phyloP scores from a whole-genome alignment of 2,888 invertebrate genomes.

The Melipona bicolor region DNA sequence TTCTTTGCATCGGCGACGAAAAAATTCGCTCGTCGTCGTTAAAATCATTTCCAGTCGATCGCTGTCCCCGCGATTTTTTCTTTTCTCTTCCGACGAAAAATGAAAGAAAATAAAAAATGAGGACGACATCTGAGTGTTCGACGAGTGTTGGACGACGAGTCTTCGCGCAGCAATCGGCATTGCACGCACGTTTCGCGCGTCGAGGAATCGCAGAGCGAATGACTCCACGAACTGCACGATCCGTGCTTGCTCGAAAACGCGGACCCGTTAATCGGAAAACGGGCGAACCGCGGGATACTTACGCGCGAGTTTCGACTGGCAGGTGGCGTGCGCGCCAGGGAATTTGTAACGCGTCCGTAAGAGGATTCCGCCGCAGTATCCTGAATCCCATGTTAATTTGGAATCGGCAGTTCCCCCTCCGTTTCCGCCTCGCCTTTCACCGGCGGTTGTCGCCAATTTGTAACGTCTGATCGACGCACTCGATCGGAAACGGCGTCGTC shows the following conservation, averaged over 20 bases:
- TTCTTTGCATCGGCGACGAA: too few relatives aligned
- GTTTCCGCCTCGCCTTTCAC: not conserved
- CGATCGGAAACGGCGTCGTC: not conserved
- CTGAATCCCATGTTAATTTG: constrained; percentile 28
- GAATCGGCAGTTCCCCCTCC: not conserved
- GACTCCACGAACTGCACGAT: constrained; percentile 42
- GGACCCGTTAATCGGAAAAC: constrained; percentile 38
- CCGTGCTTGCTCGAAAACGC: constrained; percentile 38
- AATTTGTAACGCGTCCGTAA: constrained; percentile 46
- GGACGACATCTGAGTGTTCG: too few relatives aligned
- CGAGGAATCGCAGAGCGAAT: constrained; percentile 24
- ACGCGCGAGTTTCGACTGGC: constrained; percentile 37
- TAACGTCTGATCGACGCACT: not conserved
- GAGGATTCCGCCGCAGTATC: constrained; percentile 29
- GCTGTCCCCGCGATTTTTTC: too few relatives aligned
- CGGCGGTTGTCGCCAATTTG: constrained; percentile 8
- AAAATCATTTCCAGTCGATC: too few relatives aligned
- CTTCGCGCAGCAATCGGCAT: not conserved
- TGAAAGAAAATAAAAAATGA: too few relatives aligned
- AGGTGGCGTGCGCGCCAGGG: constrained; percentile 8
- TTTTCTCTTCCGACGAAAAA: too few relatives aligned
- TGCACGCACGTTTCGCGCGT: constrained; percentile 20
- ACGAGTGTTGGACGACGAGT: too few relatives aligned
- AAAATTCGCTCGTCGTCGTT: too few relatives aligned
- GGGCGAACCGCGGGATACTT: constrained; percentile 34